These are phyloP conservation scores for Porites evermanni DNA, from an alignment of 92 coral and sea anemone species.

Conservation along the genomic window DNA sequence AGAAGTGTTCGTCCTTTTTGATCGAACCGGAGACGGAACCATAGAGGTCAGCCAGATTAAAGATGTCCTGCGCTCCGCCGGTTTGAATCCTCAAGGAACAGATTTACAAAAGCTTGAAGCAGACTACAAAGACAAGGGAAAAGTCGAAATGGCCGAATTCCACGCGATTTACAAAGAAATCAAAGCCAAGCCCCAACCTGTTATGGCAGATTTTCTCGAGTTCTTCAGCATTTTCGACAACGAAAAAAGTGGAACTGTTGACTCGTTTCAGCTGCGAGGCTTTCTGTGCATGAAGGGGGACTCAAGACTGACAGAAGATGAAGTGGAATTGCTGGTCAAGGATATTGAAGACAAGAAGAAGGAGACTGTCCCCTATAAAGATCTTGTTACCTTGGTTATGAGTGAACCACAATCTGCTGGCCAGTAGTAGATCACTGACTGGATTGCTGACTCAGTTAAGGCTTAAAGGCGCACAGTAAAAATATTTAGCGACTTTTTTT, in stretches of 20 bases:
- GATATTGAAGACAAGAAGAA: slow-evolving; percentile 60
- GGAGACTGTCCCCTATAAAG: slow-evolving; percentile 77
- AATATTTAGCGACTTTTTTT: neutral
- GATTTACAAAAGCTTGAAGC: slow-evolving; percentile 78
- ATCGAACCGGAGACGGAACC: slow-evolving; percentile 71
- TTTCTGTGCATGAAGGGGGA: slow-evolving; percentile 84
- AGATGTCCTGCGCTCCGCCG: slow-evolving; percentile 78
- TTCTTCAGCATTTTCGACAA: slow-evolving; percentile 87
- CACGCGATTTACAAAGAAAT: slow-evolving; percentile 80
- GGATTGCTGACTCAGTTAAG: neutral
- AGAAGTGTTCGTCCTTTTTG: slow-evolving; percentile 81
- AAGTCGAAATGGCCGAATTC: slow-evolving; percentile 72
- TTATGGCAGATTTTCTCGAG: slow-evolving; percentile 84
- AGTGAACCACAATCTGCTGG: slow-evolving; percentile 16
- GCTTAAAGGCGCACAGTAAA: neutral
- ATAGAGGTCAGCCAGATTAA: slow-evolving; percentile 57
- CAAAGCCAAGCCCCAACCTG: slow-evolving; percentile 73
- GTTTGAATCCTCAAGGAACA: slow-evolving; percentile 77
- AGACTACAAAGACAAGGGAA: slow-evolving; percentile 55
- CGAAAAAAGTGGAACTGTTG: slow-evolving; percentile 83
- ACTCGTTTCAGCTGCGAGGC: slow-evolving; percentile 80
- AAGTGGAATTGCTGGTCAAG: slow-evolving; percentile 76
- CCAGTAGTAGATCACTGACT: neutral
- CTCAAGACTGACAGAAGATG: slow-evolving; percentile 68
- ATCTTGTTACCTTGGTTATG: slow-evolving; percentile 58